phyloP scores from a whole-genome alignment of 2,797 vertebrate genomes.

The Lepilemur septentrionalis region DNA sequence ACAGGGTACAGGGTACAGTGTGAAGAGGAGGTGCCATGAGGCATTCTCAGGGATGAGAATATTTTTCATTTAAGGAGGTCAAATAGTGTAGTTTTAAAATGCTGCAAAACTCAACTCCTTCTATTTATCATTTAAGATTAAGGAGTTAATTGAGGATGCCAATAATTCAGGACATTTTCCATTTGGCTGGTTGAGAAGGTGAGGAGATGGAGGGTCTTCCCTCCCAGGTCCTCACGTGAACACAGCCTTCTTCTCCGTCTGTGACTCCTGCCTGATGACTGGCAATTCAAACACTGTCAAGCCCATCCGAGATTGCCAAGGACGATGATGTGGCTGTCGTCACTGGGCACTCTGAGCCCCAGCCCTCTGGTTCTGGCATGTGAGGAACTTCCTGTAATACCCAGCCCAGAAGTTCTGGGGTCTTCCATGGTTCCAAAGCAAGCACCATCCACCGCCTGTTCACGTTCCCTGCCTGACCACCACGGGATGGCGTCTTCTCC shows the following conservation, averaged over 20 bases:
- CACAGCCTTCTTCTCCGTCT: neutral
- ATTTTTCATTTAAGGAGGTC: neutral
- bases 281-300: neutral
- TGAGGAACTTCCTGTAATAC: neutral
- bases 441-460: neutral
- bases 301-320: neutral
- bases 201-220: neutral
- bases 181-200: neutral
- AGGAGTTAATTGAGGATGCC: neutral
- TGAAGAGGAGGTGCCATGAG: neutral
- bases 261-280: neutral
- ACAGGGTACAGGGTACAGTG: fast-evolving
- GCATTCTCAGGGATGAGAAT: neutral
- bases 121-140: neutral
- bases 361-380: fast-evolving
- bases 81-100: neutral
- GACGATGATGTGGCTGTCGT: neutral
- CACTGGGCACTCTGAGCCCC: constrained; percentile 48
- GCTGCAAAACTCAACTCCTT: neutral
- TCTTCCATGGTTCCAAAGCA: neutral
- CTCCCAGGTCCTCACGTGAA: neutral
- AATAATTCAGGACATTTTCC: neutral
- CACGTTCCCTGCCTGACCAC: too few relatives aligned
- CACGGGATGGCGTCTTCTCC: fast-evolving
- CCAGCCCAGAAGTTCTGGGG: neutral